Percentiles rank a stretch among this genome's conserved stretches.
Evolutionary conservation across 2,113 vertebrate genomes (phyloP).

Genomic region (Calyptomena viridis): DNA sequence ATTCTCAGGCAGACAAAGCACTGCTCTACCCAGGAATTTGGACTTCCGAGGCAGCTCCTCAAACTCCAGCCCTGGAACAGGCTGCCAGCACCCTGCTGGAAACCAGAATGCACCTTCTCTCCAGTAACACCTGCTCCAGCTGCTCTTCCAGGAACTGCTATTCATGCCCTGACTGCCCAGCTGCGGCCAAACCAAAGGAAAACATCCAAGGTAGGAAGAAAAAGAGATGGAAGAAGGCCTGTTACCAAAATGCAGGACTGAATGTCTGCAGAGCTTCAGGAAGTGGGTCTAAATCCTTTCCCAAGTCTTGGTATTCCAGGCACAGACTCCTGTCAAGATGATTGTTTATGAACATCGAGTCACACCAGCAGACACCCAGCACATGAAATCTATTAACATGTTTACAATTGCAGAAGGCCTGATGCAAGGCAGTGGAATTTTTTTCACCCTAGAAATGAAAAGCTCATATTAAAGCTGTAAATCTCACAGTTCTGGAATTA

Average conservation of each 20-base stretch:
- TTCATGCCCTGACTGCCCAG: background rate
- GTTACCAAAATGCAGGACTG: background rate
- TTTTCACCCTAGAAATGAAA: background rate
- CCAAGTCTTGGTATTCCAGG: background rate
- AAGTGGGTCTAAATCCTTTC: background rate
- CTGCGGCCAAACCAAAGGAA: background rate
- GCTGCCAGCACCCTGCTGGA: background rate
- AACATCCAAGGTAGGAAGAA: background rate
- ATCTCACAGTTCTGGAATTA: background rate
- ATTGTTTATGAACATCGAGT: background rate
- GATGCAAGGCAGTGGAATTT: background rate
- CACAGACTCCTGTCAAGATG: background rate
- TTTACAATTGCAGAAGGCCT: background rate
- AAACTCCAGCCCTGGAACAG: background rate
- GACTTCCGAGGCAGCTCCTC: background rate
- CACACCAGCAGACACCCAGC: background rate
- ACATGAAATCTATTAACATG: slow-evolving; percentile 19
- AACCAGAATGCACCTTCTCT: background rate
- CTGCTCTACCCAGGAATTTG: background rate
- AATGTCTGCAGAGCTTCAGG: background rate
- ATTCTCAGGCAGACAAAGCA: slow-evolving; percentile 42
- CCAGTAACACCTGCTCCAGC: background rate
- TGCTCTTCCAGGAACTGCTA: background rate
- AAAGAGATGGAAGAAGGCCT: background rate
- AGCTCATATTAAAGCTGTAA: background rate